Evolutionary conservation across 2,888 invertebrate species (phyloP), one percentile per base, ranked within the genome.

Genomic region (Aphodius sticticus): DNA sequence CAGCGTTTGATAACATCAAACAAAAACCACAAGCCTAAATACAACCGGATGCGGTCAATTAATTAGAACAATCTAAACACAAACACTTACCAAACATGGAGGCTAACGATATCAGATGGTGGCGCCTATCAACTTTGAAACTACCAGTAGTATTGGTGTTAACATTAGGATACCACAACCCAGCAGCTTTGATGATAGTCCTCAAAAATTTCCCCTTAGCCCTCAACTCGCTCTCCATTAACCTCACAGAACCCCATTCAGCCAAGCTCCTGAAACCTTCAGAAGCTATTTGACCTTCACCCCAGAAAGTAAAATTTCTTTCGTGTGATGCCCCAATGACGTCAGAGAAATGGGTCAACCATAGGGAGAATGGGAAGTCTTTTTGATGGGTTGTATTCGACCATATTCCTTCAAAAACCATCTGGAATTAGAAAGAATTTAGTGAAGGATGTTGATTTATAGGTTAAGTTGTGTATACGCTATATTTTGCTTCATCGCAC

Each of bases 281-380:
- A 0, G 96, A 95, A 6, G 99, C 96, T 78, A 94, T 93, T 82
- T 94, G 94, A 3, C 96, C 96, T 87, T 96, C 96, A 69, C 95
- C 95, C 98, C 99, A 99, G 87, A 99, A 98, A 74, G 94, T 93
- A 85, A 95, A 96, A 88, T 97, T 96, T 71, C 93, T 92, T 37
- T 95, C 95, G 87, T 99, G 99, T 0, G 98, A 96, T 36, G 97
- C 98, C 0, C 98, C 98, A 85, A 99, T 96, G 14, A 99, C 93
- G 89, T 99, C 99, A 0, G 98, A 98, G 91, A 99, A 99, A 89
- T 99, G 98, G 0, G 98, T 96, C 81, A 97, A 89, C 95, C 97
- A 97, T 82, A 95, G 91, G 70, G 96, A 95, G 86, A 92, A 93
- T 0, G 99, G 99, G 89, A 96, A 99, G 89, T 99, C 96, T 89